phyloP scores from a whole-genome alignment of 1,140 invertebrate species.

The Hestina assimilis region DNA sequence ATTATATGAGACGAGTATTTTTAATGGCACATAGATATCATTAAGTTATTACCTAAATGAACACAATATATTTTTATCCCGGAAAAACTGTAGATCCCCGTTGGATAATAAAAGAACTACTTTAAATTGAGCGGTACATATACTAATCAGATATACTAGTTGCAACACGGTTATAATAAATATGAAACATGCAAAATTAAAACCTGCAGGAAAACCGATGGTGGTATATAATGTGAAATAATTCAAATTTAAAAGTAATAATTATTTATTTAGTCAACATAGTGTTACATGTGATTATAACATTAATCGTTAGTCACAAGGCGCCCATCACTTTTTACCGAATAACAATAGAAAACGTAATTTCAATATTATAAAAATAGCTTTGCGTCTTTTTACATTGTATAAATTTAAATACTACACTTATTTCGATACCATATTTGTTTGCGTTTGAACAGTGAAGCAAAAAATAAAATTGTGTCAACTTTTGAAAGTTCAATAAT shows the following conservation, averaged over 20 bases:
- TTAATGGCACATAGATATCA: no score
- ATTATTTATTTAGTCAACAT: slow-evolving; percentile 63
- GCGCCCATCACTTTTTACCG: slow-evolving; percentile 20
- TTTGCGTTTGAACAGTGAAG: background rate
- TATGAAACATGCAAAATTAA: no score
- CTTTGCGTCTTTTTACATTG: slow-evolving; percentile 46
- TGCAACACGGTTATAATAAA: no score
- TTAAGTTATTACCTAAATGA: no score
- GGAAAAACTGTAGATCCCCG: no score
- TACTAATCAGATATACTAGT: no score
- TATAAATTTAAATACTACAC: slow-evolving; percentile 30
- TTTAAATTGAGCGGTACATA: no score
- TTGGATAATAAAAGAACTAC: no score
- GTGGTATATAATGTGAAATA: background rate
- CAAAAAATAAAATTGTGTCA: no score
- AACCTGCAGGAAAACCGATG: background rate
- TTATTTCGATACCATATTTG: slow-evolving; percentile 1
- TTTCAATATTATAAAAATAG: slow-evolving; percentile 65
- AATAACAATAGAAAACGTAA: slow-evolving; percentile 54
- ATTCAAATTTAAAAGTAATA: slow-evolving; percentile 26
- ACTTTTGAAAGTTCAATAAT: no score
- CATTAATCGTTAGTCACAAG: slow-evolving; percentile 41
- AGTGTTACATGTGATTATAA: slow-evolving; percentile 55
- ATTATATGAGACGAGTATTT: no score
- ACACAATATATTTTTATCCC: no score